phyloP scores from a whole-genome alignment of 2,113 vertebrate genomes.

The Cebus imitator region DNA sequence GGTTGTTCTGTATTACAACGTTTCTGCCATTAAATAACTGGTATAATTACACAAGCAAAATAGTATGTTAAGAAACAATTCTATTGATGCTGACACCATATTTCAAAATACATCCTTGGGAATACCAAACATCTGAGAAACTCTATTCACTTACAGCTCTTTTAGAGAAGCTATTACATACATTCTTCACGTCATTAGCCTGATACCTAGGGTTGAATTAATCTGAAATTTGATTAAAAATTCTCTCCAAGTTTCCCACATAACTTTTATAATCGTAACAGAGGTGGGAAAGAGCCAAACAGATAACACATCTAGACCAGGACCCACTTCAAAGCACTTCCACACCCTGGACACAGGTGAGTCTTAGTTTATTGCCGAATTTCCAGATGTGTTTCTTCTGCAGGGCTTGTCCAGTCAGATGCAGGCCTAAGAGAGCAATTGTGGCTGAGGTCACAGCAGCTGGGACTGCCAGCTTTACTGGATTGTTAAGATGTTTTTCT shows the following conservation, averaged over 20 bases:
- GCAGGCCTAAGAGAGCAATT: background rate
- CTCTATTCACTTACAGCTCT: background rate
- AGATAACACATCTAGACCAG: background rate
- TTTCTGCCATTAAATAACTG: background rate
- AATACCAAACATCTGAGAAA: background rate
- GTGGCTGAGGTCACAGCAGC: background rate
- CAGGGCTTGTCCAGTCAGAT: accelerated
- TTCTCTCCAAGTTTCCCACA: background rate
- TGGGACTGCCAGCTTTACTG: background rate
- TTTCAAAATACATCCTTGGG: background rate
- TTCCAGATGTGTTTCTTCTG: background rate
- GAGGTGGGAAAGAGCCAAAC: background rate
- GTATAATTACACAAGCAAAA: background rate
- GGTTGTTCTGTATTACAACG: background rate
- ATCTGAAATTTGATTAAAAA: constrained; percentile 12
- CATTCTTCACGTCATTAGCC: background rate
- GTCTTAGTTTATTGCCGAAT: background rate
- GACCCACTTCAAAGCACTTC: background rate
- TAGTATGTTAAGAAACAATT: constrained; percentile 4
- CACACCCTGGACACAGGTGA: background rate
- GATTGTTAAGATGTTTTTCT: background rate
- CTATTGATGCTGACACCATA: background rate
- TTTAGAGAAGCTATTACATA: background rate
- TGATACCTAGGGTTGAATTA: background rate
- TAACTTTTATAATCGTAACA: background rate